A percentile compares a stretch with the other conserved stretches of the same genome.
Conservation (phyloP, 2,113 vertebrate species). For the Myrmecophaga tridactyla region DNA sequence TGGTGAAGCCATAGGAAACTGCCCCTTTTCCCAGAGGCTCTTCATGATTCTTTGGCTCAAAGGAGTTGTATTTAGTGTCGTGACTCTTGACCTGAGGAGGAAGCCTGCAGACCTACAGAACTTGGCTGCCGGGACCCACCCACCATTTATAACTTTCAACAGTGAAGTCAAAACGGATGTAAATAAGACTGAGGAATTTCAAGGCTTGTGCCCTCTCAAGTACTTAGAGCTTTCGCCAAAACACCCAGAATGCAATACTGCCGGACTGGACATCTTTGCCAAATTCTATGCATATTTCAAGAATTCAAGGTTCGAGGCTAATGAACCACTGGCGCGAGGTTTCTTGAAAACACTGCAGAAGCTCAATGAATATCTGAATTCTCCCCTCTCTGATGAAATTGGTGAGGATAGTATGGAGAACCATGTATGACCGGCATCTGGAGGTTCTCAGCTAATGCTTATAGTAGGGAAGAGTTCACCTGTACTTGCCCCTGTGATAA, state of each 20-base stretch:
- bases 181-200: constrained; percentile 99
- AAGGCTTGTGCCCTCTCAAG: constrained; percentile 96
- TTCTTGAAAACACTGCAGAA: constrained; percentile 98
- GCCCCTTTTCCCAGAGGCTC: no score
- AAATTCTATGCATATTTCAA: no score
- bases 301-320: no score
- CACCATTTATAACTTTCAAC: constrained; percentile 97
- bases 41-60: no score
- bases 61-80: no score
- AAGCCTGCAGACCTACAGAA: constrained; percentile 99
- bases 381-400: constrained; percentile 95
- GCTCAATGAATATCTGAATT: constrained; percentile 94
- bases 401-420: constrained; percentile 98
- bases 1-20: no score
- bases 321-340: constrained; percentile 90
- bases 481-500: constrained; percentile 98
- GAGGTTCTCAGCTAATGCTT: constrained; percentile 96
- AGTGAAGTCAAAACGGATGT: constrained; percentile 98
- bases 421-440: constrained; percentile 93
- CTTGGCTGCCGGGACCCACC: constrained; percentile 97
- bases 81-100: constrained; percentile 76
- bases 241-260: no score
- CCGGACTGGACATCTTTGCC: no score
- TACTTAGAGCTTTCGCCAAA: constrained; percentile 58
- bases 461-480: constrained; percentile 96